Evolutionary conservation across 1,140 invertebrate genomes (phyloP).

Genomic region (Planococcus citri): DNA sequence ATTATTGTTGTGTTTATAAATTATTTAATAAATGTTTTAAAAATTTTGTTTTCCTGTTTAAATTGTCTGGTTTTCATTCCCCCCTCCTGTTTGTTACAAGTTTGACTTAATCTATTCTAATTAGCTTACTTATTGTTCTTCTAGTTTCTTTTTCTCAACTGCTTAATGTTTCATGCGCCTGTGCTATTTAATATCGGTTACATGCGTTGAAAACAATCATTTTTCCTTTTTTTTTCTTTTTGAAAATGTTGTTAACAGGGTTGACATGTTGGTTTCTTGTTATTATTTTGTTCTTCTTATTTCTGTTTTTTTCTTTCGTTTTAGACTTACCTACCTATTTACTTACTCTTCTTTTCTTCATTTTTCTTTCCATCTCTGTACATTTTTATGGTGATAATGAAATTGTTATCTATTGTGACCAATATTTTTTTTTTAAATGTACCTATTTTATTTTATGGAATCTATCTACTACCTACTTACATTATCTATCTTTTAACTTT

Average conservation of each 20-base stretch:
- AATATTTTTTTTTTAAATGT: not conserved
- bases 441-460: too few relatives aligned
- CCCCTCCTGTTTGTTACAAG: not conserved
- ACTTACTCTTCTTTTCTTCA: too few relatives aligned
- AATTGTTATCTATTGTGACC: constrained; percentile 1
- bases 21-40: constrained; percentile 15
- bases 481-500: constrained; percentile 2
- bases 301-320: too few relatives aligned
- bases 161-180: not conserved
- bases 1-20: constrained; percentile 18
- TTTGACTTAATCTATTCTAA: not conserved
- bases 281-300: not conserved
- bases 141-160: not conserved
- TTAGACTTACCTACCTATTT: too few relatives aligned
- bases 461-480: too few relatives aligned
- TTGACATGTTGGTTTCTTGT: not conserved
- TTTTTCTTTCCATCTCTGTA: too few relatives aligned
- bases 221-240: not conserved
- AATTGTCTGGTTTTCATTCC: not conserved
- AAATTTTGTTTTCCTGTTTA: constrained; percentile 13
- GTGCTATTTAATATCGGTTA: not conserved
- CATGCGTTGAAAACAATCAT: not conserved
- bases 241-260: not conserved
- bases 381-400: not conserved
- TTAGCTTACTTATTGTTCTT: not conserved